Evolutionary conservation across 2,113 vertebrate species (phyloP).

Genomic region (Tachuris rubrigastra): DNA sequence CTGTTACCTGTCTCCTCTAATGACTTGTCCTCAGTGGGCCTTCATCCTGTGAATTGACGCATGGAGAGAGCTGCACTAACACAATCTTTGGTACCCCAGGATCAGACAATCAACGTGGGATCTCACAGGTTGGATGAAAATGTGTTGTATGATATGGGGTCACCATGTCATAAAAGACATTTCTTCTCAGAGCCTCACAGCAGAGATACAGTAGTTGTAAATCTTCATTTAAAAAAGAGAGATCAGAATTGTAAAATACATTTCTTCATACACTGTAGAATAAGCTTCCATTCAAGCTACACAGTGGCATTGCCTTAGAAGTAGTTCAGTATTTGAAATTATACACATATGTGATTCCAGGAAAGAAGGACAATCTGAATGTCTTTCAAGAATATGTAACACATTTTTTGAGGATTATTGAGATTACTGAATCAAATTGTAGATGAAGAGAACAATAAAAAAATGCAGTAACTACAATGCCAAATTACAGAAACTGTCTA

Average conservation of each 20-base stretch:
- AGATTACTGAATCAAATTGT: background rate
- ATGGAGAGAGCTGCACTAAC: background rate
- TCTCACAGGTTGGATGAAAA: background rate
- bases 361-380: background rate
- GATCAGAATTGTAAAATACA: background rate
- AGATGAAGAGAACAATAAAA: background rate
- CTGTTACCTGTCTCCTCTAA: background rate
- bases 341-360: background rate
- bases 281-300: background rate
- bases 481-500: background rate
- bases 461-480: background rate
- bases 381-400: background rate
- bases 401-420: background rate
- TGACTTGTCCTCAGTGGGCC: background rate
- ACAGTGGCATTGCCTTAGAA: background rate
- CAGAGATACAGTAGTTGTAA: background rate
- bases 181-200: background rate
- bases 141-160: background rate
- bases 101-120: background rate
- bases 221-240: background rate
- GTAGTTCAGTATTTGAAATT: background rate
- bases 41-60: background rate
- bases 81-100: background rate
- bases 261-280: background rate
- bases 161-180: background rate